Evolutionary conservation across 2,888 invertebrate species (phyloP), one percentile per base, ranked within the genome.

Genomic region (Brachyopa scutellaris): DNA sequence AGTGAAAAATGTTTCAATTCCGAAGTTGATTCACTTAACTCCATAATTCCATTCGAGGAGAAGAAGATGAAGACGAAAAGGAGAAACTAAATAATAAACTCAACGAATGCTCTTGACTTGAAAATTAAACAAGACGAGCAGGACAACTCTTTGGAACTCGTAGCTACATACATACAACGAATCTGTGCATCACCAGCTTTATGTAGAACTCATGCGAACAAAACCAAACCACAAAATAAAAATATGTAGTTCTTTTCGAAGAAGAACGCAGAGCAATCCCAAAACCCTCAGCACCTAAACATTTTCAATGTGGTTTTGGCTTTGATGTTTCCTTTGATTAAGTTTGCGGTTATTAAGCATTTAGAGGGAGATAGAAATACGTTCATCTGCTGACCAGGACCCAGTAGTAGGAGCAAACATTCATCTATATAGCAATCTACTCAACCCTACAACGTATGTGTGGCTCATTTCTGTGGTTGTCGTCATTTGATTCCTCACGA

Each of bases 261-360:
- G 19, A 6, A n/a, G 19, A 8, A 19, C 21, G 31, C 57, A 11
- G 19, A 55, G 36, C 57, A 66, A 73, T 61, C 55, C 29, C 40
- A 29, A 49, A 51, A 49, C 40, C 38, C 73, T 49, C 74, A 51
- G 13, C 51, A 59, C 7, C 66, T 51, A 29, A 66, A 74, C 40
- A 47, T 64, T 47, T 70, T 42, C 57, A 57, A 36, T 78, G 42
- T 70, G 70, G 57, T 78, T 78, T 57, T 62, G 62, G 57, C 70
- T 70, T 78, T 78, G 77, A 78, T 78, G 77, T 51, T 78, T 49
- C 62, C 51, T 78, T 78, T 78, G 77, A 78, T 78, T 78, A 62
- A 70, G 49, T 70, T 78, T 78, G 49, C 62, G 70, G 70, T 70
- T 64, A 57, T 57, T 62, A 77, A 62, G 77, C 61, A 53, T 59